phyloP scores from a whole-genome alignment of 2,888 invertebrate genomes.

The Nezara viridula region DNA sequence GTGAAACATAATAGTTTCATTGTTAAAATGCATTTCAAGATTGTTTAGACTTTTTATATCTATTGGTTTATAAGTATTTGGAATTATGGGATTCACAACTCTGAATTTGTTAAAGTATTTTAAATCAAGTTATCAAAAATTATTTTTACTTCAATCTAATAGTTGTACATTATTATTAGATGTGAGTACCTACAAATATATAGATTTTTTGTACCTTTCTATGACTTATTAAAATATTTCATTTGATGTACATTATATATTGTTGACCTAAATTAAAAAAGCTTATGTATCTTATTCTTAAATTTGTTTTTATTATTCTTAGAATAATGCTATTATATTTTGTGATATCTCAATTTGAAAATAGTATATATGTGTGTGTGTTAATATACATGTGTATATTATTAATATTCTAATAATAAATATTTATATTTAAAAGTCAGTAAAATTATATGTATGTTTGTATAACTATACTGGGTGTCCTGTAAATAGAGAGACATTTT shows the following conservation, averaged over 20 bases:
- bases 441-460: not conserved
- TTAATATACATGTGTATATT: not conserved
- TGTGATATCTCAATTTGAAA: slow-evolving; percentile 6
- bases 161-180: not conserved
- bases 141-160: not conserved
- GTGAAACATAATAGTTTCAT: not conserved
- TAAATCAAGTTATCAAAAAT: not conserved
- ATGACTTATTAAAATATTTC: not conserved
- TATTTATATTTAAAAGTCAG: not conserved
- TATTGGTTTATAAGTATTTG: slow-evolving; percentile 1
- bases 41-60: not conserved
- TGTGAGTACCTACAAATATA: not conserved
- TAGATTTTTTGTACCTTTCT: not conserved
- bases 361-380: not conserved
- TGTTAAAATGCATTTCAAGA: not conserved
- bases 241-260: not conserved
- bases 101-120: not conserved
- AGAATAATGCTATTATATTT: not conserved
- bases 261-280: not conserved
- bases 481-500: too few species aligned
- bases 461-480: too few species aligned
- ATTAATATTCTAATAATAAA: not conserved
- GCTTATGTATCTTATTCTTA: not conserved
- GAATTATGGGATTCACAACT: not conserved
- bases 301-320: not conserved